Evolutionary conservation across 1,140 invertebrate species (phyloP).

Genomic region (Drosophila jambulina): DNA sequence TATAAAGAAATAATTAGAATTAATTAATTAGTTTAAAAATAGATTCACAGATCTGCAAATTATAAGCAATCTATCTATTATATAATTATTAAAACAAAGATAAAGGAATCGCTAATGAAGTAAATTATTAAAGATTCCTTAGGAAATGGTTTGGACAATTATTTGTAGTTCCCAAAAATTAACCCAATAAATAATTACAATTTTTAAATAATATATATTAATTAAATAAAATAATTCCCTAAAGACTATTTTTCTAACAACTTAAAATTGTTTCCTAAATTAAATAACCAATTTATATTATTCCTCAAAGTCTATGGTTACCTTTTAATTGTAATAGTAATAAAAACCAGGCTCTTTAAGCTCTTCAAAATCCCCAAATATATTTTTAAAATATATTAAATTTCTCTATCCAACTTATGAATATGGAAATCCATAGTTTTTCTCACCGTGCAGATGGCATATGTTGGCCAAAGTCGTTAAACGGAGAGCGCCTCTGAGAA

Average conservation of each 20-base stretch:
- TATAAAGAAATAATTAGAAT: background rate
- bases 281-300: background rate
- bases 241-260: background rate
- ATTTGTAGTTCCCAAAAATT: no score
- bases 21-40: no score
- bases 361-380: background rate
- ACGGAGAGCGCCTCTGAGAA: conserved; percentile 37
- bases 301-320: background rate
- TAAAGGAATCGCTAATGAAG: background rate
- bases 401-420: no score
- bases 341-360: fast-evolving
- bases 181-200: background rate
- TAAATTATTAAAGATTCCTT: background rate
- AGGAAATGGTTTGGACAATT: background rate
- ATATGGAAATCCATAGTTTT: background rate
- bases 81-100: background rate
- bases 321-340: background rate
- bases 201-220: background rate
- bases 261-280: background rate
- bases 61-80: background rate
- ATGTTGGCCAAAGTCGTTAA: conserved; percentile 71
- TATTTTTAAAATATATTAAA: no score
- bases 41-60: no score
- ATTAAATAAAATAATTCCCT: background rate
- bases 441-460: conserved; percentile 12